These are phyloP conservation scores for Therioaphis trifolii DNA, from an alignment of 2,888 invertebrate species.

Conservation along the genomic window DNA sequence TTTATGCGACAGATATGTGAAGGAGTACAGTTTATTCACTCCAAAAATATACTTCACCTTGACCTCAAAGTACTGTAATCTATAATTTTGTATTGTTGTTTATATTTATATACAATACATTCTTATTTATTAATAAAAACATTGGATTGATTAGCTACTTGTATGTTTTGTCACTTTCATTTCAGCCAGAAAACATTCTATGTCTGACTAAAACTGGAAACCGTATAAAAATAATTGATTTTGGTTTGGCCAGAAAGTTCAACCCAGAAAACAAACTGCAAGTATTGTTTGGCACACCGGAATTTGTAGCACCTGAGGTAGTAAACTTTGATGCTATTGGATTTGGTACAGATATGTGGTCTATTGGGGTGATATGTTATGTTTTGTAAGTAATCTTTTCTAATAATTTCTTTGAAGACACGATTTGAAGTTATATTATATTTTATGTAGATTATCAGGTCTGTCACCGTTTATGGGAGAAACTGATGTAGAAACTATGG, in stretches of 20 bases:
- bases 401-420: neutral
- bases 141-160: neutral
- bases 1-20: slow-evolving; percentile 99
- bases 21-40: slow-evolving; percentile 96
- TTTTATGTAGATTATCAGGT: slow-evolving; percentile 81
- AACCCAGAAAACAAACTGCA: slow-evolving; percentile 92
- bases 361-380: slow-evolving; percentile 97
- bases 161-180: slow-evolving; percentile 64
- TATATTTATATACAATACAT: neutral
- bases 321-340: slow-evolving; percentile 98
- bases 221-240: slow-evolving; percentile 98
- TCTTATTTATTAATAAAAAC: neutral
- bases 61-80: slow-evolving; percentile 86
- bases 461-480: slow-evolving; percentile 99
- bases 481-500: slow-evolving; percentile 96
- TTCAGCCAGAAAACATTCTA: slow-evolving; percentile 96
- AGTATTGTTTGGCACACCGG: slow-evolving; percentile 96
- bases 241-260: slow-evolving; percentile 93
- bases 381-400: slow-evolving; percentile 84
- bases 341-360: slow-evolving; percentile 98
- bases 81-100: neutral
- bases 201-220: slow-evolving; percentile 97
- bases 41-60: slow-evolving; percentile 93
- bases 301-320: slow-evolving; percentile 98
- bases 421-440: neutral